These are phyloP conservation scores for Thrips palmi DNA, from an alignment of 1,140 invertebrate genomes.

Conservation along the genomic window DNA sequence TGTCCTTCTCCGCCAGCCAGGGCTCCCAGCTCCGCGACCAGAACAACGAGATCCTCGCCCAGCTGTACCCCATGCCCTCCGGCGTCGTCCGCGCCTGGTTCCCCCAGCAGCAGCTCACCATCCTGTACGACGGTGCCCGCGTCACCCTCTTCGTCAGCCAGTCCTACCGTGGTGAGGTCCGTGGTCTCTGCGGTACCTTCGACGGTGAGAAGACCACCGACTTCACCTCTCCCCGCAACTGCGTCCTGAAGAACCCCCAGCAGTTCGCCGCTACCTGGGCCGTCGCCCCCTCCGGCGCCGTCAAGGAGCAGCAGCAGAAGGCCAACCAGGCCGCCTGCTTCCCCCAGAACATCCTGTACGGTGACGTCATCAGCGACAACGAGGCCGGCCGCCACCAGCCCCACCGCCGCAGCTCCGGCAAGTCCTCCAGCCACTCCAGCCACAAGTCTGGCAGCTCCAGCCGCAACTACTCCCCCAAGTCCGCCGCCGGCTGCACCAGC, in stretches of 20 bases:
- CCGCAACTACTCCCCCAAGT: too few relatives aligned
- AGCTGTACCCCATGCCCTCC: conserved; percentile 28
- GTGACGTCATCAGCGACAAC: too few relatives aligned
- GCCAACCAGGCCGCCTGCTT: conserved; percentile 23
- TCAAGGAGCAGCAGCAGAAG: too few relatives aligned
- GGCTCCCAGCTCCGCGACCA: conserved; percentile 17
- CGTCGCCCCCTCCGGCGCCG: conserved; percentile 23
- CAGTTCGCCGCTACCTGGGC: conserved; percentile 35
- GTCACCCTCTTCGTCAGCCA: conserved; percentile 26
- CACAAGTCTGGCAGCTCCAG: too few relatives aligned
- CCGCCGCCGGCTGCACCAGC: too few relatives aligned
- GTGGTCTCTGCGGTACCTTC: conserved; percentile 44
- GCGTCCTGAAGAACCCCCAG: conserved; percentile 26
- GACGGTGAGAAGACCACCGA: conserved; percentile 33
- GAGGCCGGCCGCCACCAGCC: conserved; percentile 10
- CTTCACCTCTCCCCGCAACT: conserved; percentile 34
- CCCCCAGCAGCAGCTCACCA: conserved; percentile 24
- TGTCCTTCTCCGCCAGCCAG: conserved; percentile 16
- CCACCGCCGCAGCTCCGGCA: too few relatives aligned
- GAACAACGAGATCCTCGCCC: conserved; percentile 21
- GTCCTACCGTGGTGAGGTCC: conserved; percentile 27
- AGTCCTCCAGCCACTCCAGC: too few relatives aligned
- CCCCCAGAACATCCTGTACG: too few relatives aligned
- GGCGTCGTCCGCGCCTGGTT: conserved; percentile 30
- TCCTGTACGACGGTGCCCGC: conserved; percentile 32